These are phyloP conservation scores for Progne subis DNA, from an alignment of 2,113 vertebrate genomes.

Conservation along the genomic window DNA sequence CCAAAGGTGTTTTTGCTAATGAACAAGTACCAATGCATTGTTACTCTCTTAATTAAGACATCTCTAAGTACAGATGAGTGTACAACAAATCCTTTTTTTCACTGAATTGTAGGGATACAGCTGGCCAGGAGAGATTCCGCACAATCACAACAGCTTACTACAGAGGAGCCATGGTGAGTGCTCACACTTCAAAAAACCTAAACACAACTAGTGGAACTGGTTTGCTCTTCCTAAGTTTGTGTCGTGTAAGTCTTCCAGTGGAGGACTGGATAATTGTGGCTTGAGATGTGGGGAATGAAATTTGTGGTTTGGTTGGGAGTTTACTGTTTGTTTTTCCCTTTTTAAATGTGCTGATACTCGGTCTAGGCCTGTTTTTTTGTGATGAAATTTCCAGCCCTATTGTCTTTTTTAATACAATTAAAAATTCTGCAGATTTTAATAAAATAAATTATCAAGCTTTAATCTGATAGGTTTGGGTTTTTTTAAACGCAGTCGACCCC, in stretches of 20 bases:
- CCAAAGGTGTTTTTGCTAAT: neutral
- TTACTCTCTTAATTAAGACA: neutral
- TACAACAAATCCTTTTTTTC: neutral
- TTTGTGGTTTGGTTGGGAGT: neutral
- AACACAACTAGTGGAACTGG: neutral
- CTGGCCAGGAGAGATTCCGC: constrained; percentile 91
- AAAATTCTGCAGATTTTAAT: neutral
- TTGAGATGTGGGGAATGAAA: neutral
- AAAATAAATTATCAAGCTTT: neutral
- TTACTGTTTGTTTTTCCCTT: neutral
- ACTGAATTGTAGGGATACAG: constrained; percentile 83
- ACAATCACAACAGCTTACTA: constrained; percentile 94
- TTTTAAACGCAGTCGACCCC: neutral
- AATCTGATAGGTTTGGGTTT: neutral
- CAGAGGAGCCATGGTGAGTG: constrained; percentile 91
- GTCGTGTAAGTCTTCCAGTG: neutral
- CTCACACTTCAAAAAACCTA: neutral
- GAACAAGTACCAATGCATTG: neutral
- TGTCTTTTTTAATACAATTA: neutral
- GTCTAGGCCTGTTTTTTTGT: neutral
- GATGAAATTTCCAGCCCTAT: neutral
- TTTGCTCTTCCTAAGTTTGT: neutral
- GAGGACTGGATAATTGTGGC: neutral
- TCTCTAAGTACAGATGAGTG: neutral
- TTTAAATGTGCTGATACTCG: neutral